Conservation (phyloP, 2,113 vertebrate genomes). For the Notothenia coriiceps region DNA sequence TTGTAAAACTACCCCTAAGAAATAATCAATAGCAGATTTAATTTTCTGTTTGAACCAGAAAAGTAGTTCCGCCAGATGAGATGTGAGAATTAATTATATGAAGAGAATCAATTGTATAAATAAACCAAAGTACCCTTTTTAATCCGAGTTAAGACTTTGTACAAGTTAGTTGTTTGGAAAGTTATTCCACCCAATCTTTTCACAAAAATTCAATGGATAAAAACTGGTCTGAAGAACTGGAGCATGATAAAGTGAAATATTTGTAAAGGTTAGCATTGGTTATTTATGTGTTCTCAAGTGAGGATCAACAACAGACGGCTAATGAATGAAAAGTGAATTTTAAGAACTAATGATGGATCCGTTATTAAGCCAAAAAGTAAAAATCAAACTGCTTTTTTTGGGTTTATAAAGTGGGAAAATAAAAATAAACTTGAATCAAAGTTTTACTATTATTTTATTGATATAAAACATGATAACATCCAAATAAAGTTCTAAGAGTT, state of each 20-base stretch:
- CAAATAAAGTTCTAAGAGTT: background rate
- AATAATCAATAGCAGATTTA: background rate
- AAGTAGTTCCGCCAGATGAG: background rate
- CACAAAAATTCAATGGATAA: conserved; percentile 8
- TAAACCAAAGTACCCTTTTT: background rate
- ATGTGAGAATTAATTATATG: conserved; percentile 6
- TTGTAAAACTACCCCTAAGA: background rate
- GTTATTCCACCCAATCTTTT: background rate
- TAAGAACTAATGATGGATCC: background rate
- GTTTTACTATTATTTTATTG: background rate
- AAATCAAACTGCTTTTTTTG: background rate
- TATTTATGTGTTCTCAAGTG: background rate
- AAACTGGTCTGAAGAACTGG: background rate
- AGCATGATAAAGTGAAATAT: background rate
- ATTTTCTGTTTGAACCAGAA: background rate
- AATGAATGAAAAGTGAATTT: conserved; percentile 5
- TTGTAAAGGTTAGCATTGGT: background rate
- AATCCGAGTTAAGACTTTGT: conserved; percentile 4
- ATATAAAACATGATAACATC: background rate
- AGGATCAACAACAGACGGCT: background rate
- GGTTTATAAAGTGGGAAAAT: background rate
- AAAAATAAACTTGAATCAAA: background rate
- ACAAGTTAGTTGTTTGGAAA: background rate
- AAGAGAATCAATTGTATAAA: conserved; percentile 11
- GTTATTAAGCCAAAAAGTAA: background rate